Evolutionary conservation across 2,113 vertebrate genomes (phyloP).

Genomic region (Marmota monax): DNA sequence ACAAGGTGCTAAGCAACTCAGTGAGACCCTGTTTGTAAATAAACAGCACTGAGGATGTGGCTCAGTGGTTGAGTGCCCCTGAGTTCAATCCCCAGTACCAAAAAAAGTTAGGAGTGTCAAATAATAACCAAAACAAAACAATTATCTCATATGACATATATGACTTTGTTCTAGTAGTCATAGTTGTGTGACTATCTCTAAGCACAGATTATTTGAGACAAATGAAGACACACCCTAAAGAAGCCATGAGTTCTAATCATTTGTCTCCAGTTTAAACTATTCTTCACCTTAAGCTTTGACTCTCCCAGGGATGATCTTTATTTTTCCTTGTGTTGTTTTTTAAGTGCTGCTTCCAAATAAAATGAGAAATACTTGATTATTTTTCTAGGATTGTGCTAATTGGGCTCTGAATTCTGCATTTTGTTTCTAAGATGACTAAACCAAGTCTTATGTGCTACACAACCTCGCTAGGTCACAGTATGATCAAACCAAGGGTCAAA

Average conservation of each 20-base stretch:
- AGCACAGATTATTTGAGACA: not conserved
- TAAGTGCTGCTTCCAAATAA: conserved; percentile 2
- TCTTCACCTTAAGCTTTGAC: not conserved
- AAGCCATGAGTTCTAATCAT: not conserved
- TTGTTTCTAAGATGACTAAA: not conserved
- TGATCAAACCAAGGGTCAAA: not conserved
- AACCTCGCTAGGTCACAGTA: not conserved
- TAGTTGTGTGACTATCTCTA: not conserved
- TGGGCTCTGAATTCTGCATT: not conserved
- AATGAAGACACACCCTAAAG: not conserved
- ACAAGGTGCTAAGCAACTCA: too few relatives aligned
- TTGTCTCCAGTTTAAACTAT: not conserved
- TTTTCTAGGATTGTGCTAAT: not conserved
- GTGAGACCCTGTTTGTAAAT: too few relatives aligned
- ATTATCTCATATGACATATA: not conserved
- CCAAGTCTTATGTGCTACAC: not conserved
- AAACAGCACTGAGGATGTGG: too few relatives aligned
- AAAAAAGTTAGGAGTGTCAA: not conserved
- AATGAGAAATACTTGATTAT: not conserved
- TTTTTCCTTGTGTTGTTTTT: not conserved
- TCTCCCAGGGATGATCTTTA: not conserved
- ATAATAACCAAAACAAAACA: not conserved
- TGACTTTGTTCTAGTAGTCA: not conserved
- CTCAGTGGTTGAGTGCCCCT: too few relatives aligned
- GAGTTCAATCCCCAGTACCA: too few relatives aligned